Percentiles rank a stretch among this genome's conserved stretches.
phyloP scores from a whole-genome alignment of 1,140 invertebrate species.

The Diabrotica virgifera region DNA sequence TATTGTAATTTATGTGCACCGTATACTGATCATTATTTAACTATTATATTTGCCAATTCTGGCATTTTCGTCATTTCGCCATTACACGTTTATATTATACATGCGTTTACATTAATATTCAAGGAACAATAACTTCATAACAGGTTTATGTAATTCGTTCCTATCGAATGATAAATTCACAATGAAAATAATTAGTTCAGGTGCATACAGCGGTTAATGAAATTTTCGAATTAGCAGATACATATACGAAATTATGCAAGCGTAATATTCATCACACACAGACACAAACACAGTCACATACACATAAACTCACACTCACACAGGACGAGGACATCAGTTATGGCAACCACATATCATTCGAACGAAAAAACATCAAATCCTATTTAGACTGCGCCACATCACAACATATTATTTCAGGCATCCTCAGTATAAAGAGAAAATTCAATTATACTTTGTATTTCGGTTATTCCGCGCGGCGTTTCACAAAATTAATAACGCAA shows the following conservation, averaged over 20 bases:
- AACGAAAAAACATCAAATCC: slow-evolving; percentile 9
- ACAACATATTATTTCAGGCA: slow-evolving; percentile 11
- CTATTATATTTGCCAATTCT: too few relatives aligned
- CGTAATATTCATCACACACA: not conserved
- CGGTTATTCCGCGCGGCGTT: slow-evolving; percentile 13
- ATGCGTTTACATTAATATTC: not conserved
- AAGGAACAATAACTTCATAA: not conserved
- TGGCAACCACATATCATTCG: not conserved
- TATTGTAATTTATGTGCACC: too few relatives aligned
- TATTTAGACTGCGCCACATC: slow-evolving; percentile 9
- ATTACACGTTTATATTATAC: too few relatives aligned
- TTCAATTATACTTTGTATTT: slow-evolving; percentile 13
- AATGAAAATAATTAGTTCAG: slow-evolving; percentile 1
- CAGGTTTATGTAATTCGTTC: not conserved
- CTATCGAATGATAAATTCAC: not conserved
- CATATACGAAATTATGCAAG: not conserved
- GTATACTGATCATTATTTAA: too few relatives aligned
- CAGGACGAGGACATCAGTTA: not conserved
- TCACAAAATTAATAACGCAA: slow-evolving; percentile 16
- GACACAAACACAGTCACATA: not conserved
- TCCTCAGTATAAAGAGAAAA: not conserved
- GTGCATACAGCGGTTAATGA: not conserved
- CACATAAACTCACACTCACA: not conserved
- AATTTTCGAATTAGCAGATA: not conserved
- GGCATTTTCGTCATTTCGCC: too few relatives aligned